Conservation (phyloP, 1,140 invertebrate genomes). For the Tetranychus urticae region DNA sequence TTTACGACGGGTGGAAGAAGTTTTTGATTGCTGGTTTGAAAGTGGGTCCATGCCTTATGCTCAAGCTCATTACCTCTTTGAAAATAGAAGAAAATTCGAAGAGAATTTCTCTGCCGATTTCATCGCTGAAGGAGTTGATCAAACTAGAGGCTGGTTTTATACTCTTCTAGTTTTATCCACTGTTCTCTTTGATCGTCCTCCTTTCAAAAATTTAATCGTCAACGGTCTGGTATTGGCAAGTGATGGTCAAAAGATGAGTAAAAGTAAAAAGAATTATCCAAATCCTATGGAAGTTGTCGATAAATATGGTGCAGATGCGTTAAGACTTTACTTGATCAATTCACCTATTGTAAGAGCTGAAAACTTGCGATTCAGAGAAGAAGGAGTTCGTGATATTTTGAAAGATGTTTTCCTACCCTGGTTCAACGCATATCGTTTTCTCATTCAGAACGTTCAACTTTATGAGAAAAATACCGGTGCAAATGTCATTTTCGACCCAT, state of each 20-base stretch:
- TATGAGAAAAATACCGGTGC: slow-evolving; percentile 36
- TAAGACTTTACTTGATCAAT: slow-evolving; percentile 86
- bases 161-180: slow-evolving; percentile 88
- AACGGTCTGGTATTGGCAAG: slow-evolving; percentile 83
- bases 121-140: slow-evolving; percentile 96
- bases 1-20: slow-evolving; percentile 62
- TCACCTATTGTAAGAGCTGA: slow-evolving; percentile 93
- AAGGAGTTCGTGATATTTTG: slow-evolving; percentile 79
- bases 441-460: slow-evolving; percentile 73
- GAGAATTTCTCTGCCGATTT: slow-evolving; percentile 96
- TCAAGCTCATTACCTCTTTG: slow-evolving; percentile 77
- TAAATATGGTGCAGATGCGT: slow-evolving; percentile 89
- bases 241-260: slow-evolving; percentile 99
- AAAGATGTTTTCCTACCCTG: slow-evolving; percentile 96
- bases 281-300: slow-evolving; percentile 74
- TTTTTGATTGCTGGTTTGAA: slow-evolving; percentile 99
- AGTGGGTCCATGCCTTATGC: slow-evolving; percentile 86
- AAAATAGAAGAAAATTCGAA: slow-evolving; percentile 71
- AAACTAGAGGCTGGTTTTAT: slow-evolving; percentile 98
- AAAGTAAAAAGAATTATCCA: slow-evolving; percentile 95
- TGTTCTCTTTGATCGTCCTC: slow-evolving; percentile 80
- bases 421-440: slow-evolving; percentile 93
- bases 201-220: slow-evolving; percentile 90
- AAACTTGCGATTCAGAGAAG: slow-evolving; percentile 86
- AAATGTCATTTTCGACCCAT: slow-evolving; percentile 2